Percentiles rank a stretch among this genome's conserved stretches.
Evolutionary conservation across 1,140 invertebrate species (phyloP).

Genomic region (Acromyrmex echinatior): DNA sequence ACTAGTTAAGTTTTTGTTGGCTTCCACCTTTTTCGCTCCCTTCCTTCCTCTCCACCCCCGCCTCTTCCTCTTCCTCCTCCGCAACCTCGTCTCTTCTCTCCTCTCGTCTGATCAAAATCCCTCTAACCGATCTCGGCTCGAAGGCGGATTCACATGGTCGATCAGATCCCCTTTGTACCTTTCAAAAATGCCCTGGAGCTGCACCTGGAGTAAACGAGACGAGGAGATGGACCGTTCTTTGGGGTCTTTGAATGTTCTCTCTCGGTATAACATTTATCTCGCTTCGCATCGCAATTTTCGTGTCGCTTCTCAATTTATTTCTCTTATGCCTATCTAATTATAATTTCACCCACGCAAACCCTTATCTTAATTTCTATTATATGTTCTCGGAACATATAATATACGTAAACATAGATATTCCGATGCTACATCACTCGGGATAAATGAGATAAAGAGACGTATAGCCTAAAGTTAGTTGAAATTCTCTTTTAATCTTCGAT

Average conservation of each 20-base stretch:
- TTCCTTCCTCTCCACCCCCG: constrained; percentile 11
- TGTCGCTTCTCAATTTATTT: constrained; percentile 11
- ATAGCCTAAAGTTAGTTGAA: background rate
- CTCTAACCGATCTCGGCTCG: constrained; percentile 68
- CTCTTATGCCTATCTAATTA: background rate
- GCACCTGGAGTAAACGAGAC: constrained; percentile 29
- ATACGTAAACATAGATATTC: constrained; percentile 3
- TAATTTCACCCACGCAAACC: background rate
- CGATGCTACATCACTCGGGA: background rate
- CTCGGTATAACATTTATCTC: constrained; percentile 13
- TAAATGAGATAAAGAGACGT: background rate
- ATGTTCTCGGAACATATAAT: background rate
- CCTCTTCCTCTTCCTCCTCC: background rate
- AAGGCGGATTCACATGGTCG: constrained; percentile 40
- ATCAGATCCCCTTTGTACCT: constrained; percentile 63
- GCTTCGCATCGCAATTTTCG: constrained; percentile 13
- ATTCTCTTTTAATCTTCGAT: background rate
- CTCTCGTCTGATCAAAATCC: constrained; percentile 68
- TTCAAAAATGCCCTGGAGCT: constrained; percentile 30
- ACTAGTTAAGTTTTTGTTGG: constrained; percentile 76
- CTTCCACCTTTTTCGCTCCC: constrained; percentile 60
- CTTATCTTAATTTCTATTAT: constrained; percentile 9
- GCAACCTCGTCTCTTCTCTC: constrained; percentile 12
- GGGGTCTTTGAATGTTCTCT: background rate
- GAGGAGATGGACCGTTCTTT: background rate